phyloP scores from a whole-genome alignment of 2,113 vertebrate genomes.

The Sminthopsis crassicaudata region DNA sequence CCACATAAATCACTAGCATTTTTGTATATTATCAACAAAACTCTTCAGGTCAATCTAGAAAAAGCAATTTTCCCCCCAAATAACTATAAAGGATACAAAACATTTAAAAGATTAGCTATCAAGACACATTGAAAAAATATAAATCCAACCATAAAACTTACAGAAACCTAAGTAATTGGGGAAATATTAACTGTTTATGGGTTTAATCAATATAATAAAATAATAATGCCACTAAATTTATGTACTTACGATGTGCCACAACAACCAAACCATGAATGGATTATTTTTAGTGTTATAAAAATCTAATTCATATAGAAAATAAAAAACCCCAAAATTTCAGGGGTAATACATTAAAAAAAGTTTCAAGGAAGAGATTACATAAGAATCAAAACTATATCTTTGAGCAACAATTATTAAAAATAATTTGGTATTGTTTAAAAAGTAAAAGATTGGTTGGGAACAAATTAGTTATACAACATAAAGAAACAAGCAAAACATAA shows the following conservation, averaged over 20 bases:
- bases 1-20: neutral
- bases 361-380: neutral
- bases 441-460: neutral
- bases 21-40: neutral
- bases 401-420: neutral
- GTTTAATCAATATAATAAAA: neutral
- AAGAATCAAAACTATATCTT: neutral
- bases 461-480: neutral
- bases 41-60: neutral
- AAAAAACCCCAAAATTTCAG: neutral
- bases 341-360: neutral
- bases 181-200: neutral
- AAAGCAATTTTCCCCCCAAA: neutral
- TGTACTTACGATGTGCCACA: neutral
- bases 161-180: neutral
- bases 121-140: neutral
- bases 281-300: neutral
- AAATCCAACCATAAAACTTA: neutral
- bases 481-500: neutral
- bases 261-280: neutral
- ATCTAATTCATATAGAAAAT: neutral
- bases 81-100: neutral
- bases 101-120: neutral
- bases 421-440: neutral
- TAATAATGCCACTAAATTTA: neutral